Percentiles rank a stretch among this genome's conserved stretches.
phyloP scores from a whole-genome alignment of 1,140 invertebrate species.

The Panonychus citri region DNA sequence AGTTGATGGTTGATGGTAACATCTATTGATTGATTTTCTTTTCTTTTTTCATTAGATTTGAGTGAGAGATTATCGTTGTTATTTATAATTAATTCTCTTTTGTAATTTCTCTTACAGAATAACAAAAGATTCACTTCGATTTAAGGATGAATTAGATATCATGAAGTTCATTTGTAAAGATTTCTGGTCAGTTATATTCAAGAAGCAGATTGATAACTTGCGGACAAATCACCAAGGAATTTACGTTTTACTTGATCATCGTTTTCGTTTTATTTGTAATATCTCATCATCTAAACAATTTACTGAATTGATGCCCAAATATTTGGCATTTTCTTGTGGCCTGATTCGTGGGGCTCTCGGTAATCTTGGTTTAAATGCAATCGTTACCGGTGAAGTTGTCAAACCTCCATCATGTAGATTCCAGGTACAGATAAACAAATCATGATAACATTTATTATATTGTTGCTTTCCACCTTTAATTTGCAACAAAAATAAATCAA shows the following conservation, averaged over 20 bases:
- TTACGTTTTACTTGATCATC: slow-evolving; percentile 92
- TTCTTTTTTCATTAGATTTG: neutral
- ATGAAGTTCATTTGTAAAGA: slow-evolving; percentile 99
- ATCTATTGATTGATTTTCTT: neutral
- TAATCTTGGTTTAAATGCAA: slow-evolving; percentile 74
- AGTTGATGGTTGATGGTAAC: too few species aligned
- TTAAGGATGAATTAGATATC: slow-evolving; percentile 91
- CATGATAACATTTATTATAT: neutral
- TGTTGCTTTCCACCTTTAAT: too few species aligned
- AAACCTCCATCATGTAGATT: slow-evolving; percentile 78
- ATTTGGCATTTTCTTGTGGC: slow-evolving; percentile 85
- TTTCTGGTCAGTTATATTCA: slow-evolving; percentile 86
- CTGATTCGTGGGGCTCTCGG: slow-evolving; percentile 76
- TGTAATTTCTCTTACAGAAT: neutral
- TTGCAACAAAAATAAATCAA: too few species aligned
- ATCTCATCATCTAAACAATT: slow-evolving; percentile 75
- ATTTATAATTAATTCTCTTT: neutral
- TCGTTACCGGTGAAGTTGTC: slow-evolving; percentile 80
- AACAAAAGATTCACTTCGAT: slow-evolving; percentile 46
- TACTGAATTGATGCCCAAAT: slow-evolving; percentile 56
- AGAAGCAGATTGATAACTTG: slow-evolving; percentile 96
- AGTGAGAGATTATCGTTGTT: too few species aligned
- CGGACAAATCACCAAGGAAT: slow-evolving; percentile 94
- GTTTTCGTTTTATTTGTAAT: slow-evolving; percentile 65
- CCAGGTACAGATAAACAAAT: slow-evolving; percentile 23